Evolutionary conservation across 2,797 vertebrate species (phyloP), one percentile per base, ranked within the genome.

Genomic region (Cyclura pinguis): DNA sequence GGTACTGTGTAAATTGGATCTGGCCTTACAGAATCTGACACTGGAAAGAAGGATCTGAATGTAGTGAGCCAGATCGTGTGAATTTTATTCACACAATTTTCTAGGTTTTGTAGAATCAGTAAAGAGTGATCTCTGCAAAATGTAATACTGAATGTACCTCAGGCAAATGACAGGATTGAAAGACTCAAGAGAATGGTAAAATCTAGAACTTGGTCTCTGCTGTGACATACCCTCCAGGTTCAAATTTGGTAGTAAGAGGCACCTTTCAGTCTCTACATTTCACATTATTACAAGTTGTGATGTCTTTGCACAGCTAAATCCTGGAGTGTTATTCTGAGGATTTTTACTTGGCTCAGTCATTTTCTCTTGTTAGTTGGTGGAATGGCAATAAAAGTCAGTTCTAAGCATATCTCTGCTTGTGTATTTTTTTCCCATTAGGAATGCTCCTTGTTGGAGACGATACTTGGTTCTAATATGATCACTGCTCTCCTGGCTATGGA

Each of bases 401-500:
- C 12, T 85, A 13, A 3, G 0, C 57, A 52, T 83, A 27, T 6
- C 47, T 84, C 55, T 18, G 4, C 29, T 57, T 57, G 1, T 77
- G 22, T 91, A 32, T 38, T 0, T 88, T 2, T 88, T 2, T 91
- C 73, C 87, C 89, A 32, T 74, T 92, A 99, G 99, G 99, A 99
- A 87, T 22, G 6, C 16, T 97, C 97, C 88, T 96, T 99, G 86
- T 88, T 99, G 83, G 93, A 96, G 8, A 97, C 97, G 7, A 96
- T 99, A 14, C 97, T 99, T 80, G 96, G 98, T 94, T 87, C 97
- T 57, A 98, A 98, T 57, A 98, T 97, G 92, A 98, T 98, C 91
- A 98, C 98, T 0, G 97, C 98, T 88, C 92, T 99, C 9, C 95
- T 99, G 55, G 98, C 98, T 55, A 95, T 98, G 96, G 99, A 99